Evolutionary conservation across 1,140 invertebrate genomes (phyloP).

Genomic region (Bombus haemorrhoidalis): DNA sequence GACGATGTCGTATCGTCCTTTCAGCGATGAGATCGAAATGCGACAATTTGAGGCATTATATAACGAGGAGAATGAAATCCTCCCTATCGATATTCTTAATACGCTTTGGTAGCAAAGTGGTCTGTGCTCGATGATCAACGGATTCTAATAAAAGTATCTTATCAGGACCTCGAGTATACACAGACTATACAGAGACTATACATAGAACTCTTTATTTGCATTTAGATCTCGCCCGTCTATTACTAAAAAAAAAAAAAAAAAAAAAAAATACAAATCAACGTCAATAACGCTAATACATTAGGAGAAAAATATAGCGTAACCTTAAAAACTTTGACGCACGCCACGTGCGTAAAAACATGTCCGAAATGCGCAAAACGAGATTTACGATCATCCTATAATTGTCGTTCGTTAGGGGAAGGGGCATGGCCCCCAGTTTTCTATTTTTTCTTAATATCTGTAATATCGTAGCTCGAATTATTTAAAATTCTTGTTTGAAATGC

Average conservation of each 20-base stretch:
- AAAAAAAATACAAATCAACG: too few species aligned
- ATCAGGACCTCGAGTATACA: neutral
- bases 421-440: too few species aligned
- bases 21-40: neutral
- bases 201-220: neutral
- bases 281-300: neutral
- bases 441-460: too few species aligned
- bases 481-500: neutral
- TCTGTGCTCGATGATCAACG: neutral
- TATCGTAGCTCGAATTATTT: neutral
- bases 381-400: neutral
- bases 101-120: neutral
- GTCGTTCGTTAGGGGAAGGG: neutral
- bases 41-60: neutral
- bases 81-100: neutral
- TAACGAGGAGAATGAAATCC: neutral
- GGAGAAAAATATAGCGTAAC: neutral
- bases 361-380: neutral
- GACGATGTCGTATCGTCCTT: too few species aligned
- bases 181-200: too few species aligned
- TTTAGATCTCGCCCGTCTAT: neutral
- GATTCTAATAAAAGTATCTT: neutral
- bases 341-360: neutral
- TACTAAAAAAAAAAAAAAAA: too few species aligned
- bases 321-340: neutral